phyloP scores from a whole-genome alignment of 2,113 vertebrate genomes.

The Butorides virescens region DNA sequence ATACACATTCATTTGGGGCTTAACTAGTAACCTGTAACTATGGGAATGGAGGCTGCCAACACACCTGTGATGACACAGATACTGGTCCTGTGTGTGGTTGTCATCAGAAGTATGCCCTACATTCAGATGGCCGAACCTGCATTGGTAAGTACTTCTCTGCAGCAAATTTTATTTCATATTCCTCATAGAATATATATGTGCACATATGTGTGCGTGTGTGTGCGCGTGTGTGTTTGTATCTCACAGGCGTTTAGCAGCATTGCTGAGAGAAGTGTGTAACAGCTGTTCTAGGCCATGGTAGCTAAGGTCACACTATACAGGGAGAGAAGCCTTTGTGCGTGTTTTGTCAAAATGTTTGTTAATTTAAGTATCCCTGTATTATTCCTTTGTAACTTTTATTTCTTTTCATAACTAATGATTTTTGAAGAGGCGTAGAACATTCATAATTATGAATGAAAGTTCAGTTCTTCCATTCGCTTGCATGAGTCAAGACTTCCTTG shows the following conservation, averaged over 20 bases:
- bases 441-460: background rate
- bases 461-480: background rate
- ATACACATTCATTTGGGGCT: slow-evolving; percentile 64
- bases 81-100: slow-evolving; percentile 91
- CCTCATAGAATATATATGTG: background rate
- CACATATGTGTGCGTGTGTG: background rate
- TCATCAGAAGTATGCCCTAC: slow-evolving; percentile 97
- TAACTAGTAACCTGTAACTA: slow-evolving; percentile 98
- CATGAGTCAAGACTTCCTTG: background rate
- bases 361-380: background rate
- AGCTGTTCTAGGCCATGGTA: background rate
- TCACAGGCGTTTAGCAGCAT: background rate
- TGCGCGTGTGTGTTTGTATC: background rate
- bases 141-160: slow-evolving; percentile 86
- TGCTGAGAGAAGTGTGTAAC: background rate
- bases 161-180: background rate
- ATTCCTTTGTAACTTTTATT: background rate
- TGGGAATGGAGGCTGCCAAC: slow-evolving; percentile 97
- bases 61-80: slow-evolving; percentile 96
- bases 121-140: slow-evolving; percentile 94
- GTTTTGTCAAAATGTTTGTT: background rate
- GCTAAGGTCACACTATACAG: background rate
- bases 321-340: background rate
- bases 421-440: background rate
- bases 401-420: background rate